phyloP scores from a whole-genome alignment of 2,888 invertebrate genomes.

The Norana najaformis region DNA sequence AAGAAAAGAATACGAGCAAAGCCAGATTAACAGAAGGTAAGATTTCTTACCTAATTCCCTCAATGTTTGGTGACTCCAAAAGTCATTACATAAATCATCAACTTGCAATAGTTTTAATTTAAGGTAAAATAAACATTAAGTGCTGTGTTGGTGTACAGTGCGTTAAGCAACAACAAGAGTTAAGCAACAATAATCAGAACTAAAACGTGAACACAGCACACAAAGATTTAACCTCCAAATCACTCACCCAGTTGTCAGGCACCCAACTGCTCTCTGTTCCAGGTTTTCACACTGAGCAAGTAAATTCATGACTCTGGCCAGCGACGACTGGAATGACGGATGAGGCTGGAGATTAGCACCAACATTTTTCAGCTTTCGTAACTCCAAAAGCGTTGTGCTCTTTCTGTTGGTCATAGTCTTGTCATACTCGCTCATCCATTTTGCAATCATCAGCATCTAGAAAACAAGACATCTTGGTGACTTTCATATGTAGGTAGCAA shows the following conservation, averaged over 20 bases:
- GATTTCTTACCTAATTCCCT: no score
- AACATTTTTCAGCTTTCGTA: not conserved
- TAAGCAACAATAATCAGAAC: not conserved
- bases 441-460: slow-evolving; percentile 72
- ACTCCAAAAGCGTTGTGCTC: slow-evolving; percentile 7
- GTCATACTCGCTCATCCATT: slow-evolving; percentile 72
- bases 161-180: no score
- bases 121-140: not conserved
- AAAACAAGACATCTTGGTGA: not conserved
- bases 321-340: slow-evolving; percentile 21
- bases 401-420: slow-evolving; percentile 4
- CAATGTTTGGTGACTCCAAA: no score
- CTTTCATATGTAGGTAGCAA: no score
- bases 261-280: slow-evolving; percentile 16
- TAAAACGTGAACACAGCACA: not conserved
- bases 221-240: not conserved
- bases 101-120: not conserved
- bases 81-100: no score
- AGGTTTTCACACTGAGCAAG: slow-evolving; percentile 26
- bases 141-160: not conserved
- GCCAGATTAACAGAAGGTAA: no score
- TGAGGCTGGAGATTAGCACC: slow-evolving; percentile 14
- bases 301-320: not conserved
- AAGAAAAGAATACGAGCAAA: no score
- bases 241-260: not conserved